Evolutionary conservation across 2,797 vertebrate species (phyloP).

Genomic region (Lacerta viridis): DNA sequence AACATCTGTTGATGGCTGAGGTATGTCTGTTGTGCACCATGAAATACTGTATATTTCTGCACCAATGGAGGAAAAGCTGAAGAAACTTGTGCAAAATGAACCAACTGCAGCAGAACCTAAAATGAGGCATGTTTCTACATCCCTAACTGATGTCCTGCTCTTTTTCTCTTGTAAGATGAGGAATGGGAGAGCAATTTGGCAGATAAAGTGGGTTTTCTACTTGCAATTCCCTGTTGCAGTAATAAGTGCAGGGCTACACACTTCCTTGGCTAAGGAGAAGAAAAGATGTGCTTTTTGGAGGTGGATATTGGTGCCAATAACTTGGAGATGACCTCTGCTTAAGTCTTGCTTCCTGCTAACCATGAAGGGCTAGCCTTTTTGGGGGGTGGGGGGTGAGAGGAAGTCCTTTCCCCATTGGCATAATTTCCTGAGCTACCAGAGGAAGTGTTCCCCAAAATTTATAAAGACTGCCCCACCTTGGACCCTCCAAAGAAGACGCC

Average conservation of each 20-base stretch:
- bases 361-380: not conserved
- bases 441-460: not conserved
- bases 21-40: too few relatives aligned
- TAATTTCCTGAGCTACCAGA: not conserved
- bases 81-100: not conserved
- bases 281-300: not conserved
- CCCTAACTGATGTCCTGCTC: too few relatives aligned
- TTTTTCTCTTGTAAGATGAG: not conserved
- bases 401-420: not conserved
- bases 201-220: not conserved
- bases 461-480: not conserved
- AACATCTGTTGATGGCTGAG: too few relatives aligned
- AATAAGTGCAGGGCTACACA: not conserved
- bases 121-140: too few relatives aligned
- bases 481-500: not conserved
- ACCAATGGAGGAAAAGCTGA: not conserved
- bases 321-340: not conserved
- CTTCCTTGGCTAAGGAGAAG: not conserved
- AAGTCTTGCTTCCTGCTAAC: not conserved
- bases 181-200: too few relatives aligned
- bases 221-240: not conserved
- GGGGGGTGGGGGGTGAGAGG: not conserved
- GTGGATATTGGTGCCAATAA: not conserved
- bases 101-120: too few relatives aligned
- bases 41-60: too few relatives aligned